These are phyloP conservation scores for Lasius platythorax DNA, from an alignment of 2,888 invertebrate genomes.

Conservation along the genomic window DNA sequence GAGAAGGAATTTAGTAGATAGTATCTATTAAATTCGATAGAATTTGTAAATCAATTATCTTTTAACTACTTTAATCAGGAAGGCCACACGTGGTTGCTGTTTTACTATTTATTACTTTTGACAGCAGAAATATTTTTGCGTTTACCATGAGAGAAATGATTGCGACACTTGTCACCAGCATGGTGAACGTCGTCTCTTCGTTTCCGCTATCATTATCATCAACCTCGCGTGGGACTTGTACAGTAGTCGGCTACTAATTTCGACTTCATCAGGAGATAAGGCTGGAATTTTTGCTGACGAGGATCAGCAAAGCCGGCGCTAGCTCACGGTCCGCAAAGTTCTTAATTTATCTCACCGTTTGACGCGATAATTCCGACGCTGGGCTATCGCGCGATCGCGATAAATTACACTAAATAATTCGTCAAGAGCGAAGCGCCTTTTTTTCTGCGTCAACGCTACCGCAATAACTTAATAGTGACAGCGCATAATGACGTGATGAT, in stretches of 20 bases:
- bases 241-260: slow-evolving; percentile 86
- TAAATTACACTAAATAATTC: slow-evolving; percentile 45
- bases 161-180: slow-evolving; percentile 35
- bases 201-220: slow-evolving; percentile 27
- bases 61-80: not conserved
- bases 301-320: slow-evolving; percentile 59
- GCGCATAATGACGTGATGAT: slow-evolving; percentile 10
- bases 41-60: not conserved
- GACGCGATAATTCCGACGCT: slow-evolving; percentile 41
- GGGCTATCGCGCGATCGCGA: slow-evolving; percentile 63
- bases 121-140: slow-evolving; percentile 59
- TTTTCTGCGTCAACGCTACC: not conserved
- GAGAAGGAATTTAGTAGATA: slow-evolving; percentile 4
- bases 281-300: slow-evolving; percentile 81
- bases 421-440: not conserved
- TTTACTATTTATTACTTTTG: not conserved
- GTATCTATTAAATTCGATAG: slow-evolving; percentile 4
- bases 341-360: slow-evolving; percentile 68
- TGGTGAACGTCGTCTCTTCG: slow-evolving; percentile 31
- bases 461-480: not conserved
- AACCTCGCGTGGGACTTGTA: slow-evolving; percentile 73
- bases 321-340: slow-evolving; percentile 56
- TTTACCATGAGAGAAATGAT: slow-evolving; percentile 49
- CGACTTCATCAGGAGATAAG: slow-evolving; percentile 86
- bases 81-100: not conserved